Evolutionary conservation across 2,113 vertebrate species (phyloP), one percentile per base, ranked within the genome.

Genomic region (Siniperca knerii): DNA sequence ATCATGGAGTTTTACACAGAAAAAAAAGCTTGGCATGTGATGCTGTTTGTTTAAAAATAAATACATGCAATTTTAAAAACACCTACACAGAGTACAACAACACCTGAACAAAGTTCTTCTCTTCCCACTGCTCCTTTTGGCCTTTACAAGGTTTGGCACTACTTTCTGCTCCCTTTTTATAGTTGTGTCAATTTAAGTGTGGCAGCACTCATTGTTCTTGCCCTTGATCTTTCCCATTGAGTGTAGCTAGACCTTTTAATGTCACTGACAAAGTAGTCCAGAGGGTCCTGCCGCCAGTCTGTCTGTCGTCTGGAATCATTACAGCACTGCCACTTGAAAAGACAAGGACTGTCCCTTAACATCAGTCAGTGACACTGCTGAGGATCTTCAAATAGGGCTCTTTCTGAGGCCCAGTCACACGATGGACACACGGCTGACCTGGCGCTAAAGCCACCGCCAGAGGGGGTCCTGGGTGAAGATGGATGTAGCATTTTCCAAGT

Each of bases 161-260:
- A 66, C 82, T 86, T 87, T 84, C 81, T 84, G 79, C 66, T 83
- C 61, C 57, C 84, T 83, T 90, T 93, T 94, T 92, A 91, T 90
- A 91, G 89, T 85, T 55, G 86, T 90, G 82, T 90, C 92, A 90
- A 50, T 92, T 86, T 90, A 87, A 92, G 85, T 89, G 92, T 86
- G 90, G 90, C 87, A 84, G 90, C 84, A 75, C 77, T 92, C 86
- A 90, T 93, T 90, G 91, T 87, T 87, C 90, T 76, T 89, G 93
- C 83, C 91, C 94, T 93, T 95, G 90, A 92, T 94, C 92, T 90
- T 92, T 91, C 82, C 87, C 86, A 85, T 33, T 81, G 86, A 92
- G 90, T 92, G 87, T 77, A 92, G 87, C 82, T 66, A 74, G 86
- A 85, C 91, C 85, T 91, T 93, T 94, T 93, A 94, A 94, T 90